Evolutionary conservation across 2,888 invertebrate species (phyloP).

Genomic region (Vandiemenella viatica): DNA sequence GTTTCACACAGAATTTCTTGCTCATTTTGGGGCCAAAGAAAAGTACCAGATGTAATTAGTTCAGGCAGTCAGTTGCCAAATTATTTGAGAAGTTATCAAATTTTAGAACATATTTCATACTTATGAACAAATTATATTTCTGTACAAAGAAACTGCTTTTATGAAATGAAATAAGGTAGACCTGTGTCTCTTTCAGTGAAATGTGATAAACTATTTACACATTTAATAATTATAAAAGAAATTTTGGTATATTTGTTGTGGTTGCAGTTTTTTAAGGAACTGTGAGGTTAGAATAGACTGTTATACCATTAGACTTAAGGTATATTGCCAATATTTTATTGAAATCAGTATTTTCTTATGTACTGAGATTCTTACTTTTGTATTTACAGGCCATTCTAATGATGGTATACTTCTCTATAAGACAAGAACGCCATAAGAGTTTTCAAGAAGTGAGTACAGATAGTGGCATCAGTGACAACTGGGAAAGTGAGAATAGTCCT

Average conservation of each 20-base stretch:
- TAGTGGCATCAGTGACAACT: conserved; percentile 11
- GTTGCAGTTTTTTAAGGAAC: not conserved
- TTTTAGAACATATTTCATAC: too few species aligned
- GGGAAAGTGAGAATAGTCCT: conserved; percentile 11
- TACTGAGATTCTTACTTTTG: not conserved
- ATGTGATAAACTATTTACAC: not conserved
- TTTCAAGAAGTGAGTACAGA: conserved; percentile 7
- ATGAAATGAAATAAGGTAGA: too few species aligned
- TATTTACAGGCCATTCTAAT: conserved; percentile 13
- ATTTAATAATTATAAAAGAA: too few species aligned
- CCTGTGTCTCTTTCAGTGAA: too few species aligned
- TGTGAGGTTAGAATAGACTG: not conserved
- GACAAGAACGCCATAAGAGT: conserved; percentile 2
- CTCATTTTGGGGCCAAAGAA: too few species aligned
- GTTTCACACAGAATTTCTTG: too few species aligned
- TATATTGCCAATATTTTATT: not conserved
- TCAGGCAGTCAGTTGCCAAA: too few species aligned
- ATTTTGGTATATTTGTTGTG: too few species aligned
- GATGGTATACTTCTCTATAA: conserved; percentile 14
- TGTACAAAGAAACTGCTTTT: too few species aligned
- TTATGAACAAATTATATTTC: too few species aligned
- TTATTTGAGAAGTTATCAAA: too few species aligned
- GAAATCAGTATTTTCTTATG: not conserved
- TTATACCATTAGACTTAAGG: not conserved
- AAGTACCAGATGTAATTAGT: too few species aligned